These are phyloP conservation scores for Poecile atricapillus DNA, from an alignment of 2,113 vertebrate genomes.

Conservation along the genomic window DNA sequence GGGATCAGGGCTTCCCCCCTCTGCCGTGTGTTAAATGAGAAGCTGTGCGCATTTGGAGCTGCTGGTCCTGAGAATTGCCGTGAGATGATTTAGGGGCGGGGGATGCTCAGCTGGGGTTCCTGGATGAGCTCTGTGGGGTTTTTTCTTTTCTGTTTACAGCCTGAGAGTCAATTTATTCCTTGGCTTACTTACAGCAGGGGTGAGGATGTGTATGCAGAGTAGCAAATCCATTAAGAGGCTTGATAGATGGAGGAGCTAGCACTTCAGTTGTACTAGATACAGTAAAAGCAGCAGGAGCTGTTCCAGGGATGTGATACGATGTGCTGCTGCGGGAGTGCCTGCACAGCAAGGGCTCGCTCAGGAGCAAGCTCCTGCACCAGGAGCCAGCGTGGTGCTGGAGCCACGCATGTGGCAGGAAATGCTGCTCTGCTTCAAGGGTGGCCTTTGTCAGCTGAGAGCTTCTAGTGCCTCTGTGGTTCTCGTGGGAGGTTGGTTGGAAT, in stretches of 20 bases:
- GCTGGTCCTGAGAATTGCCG: background rate
- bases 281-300: slow-evolving; percentile 11
- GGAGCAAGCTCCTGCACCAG: background rate
- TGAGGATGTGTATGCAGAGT: background rate
- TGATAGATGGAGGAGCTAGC: background rate
- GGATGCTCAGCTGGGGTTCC: background rate
- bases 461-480: background rate
- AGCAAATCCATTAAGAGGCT: background rate
- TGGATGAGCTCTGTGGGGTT: background rate
- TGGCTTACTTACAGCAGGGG: slow-evolving; percentile 1
- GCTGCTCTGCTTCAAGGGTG: background rate
- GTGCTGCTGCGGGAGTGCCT: background rate
- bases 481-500: background rate
- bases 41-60: background rate
- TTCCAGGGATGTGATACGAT: background rate
- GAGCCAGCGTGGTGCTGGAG: background rate
- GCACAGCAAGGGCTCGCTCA: background rate
- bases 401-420: background rate
- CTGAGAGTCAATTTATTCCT: background rate
- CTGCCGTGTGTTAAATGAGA: background rate
- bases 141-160: background rate
- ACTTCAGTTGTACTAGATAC: background rate
- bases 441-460: background rate
- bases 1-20: background rate
- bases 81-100: background rate